phyloP scores from a whole-genome alignment of 2,888 invertebrate species.

The Ornithoptera priamus region DNA sequence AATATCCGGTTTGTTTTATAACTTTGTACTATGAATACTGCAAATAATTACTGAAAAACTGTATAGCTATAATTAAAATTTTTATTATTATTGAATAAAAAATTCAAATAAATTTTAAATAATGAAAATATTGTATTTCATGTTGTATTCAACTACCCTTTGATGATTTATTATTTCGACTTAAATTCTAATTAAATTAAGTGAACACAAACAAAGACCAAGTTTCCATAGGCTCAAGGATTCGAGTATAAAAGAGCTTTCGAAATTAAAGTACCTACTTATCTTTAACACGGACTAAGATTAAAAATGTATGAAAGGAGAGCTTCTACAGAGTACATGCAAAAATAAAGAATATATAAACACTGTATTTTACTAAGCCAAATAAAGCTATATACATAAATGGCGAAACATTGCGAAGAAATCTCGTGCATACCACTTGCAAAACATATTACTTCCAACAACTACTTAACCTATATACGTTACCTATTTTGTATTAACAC shows the following conservation, averaged over 20 bases:
- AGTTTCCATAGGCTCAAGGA: conserved; percentile 36
- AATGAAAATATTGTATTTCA: too few relatives aligned
- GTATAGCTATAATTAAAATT: too few relatives aligned
- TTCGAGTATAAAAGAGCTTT: conserved; percentile 28
- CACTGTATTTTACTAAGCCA: conserved; percentile 13
- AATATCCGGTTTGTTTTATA: too few relatives aligned
- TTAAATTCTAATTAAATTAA: conserved; percentile 36
- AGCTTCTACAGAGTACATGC: conserved; percentile 27
- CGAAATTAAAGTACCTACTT: conserved; percentile 29
- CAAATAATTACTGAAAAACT: too few relatives aligned
- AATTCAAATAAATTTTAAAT: too few relatives aligned
- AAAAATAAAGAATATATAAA: conserved; percentile 22
- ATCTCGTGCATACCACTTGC: conserved; percentile 13
- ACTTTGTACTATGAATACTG: too few relatives aligned
- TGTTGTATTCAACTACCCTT: conserved; percentile 8
- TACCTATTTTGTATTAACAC: conserved; percentile 6
- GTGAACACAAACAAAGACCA: conserved; percentile 42
- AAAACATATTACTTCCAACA: conserved; percentile 15
- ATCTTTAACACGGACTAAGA: conserved; percentile 26
- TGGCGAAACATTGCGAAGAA: conserved; percentile 11
- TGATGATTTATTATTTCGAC: conserved; percentile 19
- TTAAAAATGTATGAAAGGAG: conserved; percentile 29
- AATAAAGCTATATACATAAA: conserved; percentile 13
- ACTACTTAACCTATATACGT: conserved; percentile 22
- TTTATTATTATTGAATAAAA: too few relatives aligned